These are phyloP conservation scores for Melitaea athalia DNA, from an alignment of 2,888 invertebrate species.

Conservation along the genomic window DNA sequence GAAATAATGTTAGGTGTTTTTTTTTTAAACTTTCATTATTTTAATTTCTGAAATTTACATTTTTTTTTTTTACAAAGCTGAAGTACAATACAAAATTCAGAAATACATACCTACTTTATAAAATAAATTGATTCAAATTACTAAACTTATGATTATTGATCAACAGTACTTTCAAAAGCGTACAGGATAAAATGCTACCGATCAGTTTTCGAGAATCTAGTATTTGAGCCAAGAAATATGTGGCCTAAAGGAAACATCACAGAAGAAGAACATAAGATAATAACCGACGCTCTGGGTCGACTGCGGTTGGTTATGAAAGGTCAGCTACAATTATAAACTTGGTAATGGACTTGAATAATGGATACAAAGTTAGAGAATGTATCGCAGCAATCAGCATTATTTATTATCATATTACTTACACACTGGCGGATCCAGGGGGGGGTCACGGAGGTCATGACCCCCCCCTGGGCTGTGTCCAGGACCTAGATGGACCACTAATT, in stretches of 20 bases:
- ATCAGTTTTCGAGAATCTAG: slow-evolving; percentile 56
- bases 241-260: slow-evolving; percentile 59
- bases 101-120: neutral
- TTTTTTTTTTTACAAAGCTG: neutral
- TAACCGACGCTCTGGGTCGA: slow-evolving; percentile 48
- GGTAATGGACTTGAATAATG: neutral
- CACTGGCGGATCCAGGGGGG: too few species aligned
- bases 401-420: neutral
- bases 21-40: too few species aligned
- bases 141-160: neutral
- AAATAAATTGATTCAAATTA: too few species aligned
- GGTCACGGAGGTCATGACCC: too few species aligned
- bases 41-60: too few species aligned
- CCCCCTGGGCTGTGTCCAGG: too few species aligned
- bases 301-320: slow-evolving; percentile 44
- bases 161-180: slow-evolving; percentile 60
- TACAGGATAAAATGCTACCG: slow-evolving; percentile 62
- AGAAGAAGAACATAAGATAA: slow-evolving; percentile 56
- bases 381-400: neutral
- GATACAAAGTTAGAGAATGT: neutral
- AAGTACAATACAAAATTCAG: neutral
- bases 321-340: slow-evolving; percentile 14
- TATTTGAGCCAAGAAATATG: slow-evolving; percentile 57
- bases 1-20: too few species aligned
- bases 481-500: too few species aligned